Percentiles rank a stretch among this genome's conserved stretches.
These are phyloP conservation scores for Patella depressa DNA, from an alignment of 2,888 invertebrate species.

Conservation along the genomic window DNA sequence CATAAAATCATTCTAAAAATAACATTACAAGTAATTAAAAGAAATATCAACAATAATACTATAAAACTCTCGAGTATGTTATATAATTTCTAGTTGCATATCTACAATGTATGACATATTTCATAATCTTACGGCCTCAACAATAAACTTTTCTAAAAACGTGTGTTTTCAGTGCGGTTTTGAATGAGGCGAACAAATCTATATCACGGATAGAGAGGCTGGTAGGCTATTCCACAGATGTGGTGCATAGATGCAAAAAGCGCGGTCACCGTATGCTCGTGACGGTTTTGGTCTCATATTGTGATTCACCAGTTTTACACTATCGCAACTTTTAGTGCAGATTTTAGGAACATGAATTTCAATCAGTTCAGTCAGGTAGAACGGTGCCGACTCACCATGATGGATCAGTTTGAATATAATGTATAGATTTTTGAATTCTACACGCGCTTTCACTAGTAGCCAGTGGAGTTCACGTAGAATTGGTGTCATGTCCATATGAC, in stretches of 20 bases:
- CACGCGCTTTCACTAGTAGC: not conserved
- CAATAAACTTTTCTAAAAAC: not conserved
- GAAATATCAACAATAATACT: too few relatives aligned
- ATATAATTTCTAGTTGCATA: too few relatives aligned
- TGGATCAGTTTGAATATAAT: not conserved
- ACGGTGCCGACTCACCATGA: not conserved
- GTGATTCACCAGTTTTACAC: not conserved
- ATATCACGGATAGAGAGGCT: not conserved
- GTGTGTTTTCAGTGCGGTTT: not conserved
- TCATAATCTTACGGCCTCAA: not conserved
- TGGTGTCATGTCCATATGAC: not conserved
- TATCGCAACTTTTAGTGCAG: not conserved
- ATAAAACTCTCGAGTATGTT: too few relatives aligned
- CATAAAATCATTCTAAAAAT: too few relatives aligned
- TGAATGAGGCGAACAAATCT: not conserved
- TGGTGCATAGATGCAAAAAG: not conserved
- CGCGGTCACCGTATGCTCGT: not conserved
- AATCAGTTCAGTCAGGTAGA: not conserved
- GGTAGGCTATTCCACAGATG: not conserved
- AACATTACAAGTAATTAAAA: too few relatives aligned
- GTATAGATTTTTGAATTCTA: conserved; percentile 2
- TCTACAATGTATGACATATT: too few relatives aligned
- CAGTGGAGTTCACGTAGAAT: conserved; percentile 10
- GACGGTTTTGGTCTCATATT: not conserved
- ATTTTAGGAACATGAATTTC: not conserved